Conservation (phyloP, 2,113 vertebrate species). For the Onychorhynchus coronatus region DNA sequence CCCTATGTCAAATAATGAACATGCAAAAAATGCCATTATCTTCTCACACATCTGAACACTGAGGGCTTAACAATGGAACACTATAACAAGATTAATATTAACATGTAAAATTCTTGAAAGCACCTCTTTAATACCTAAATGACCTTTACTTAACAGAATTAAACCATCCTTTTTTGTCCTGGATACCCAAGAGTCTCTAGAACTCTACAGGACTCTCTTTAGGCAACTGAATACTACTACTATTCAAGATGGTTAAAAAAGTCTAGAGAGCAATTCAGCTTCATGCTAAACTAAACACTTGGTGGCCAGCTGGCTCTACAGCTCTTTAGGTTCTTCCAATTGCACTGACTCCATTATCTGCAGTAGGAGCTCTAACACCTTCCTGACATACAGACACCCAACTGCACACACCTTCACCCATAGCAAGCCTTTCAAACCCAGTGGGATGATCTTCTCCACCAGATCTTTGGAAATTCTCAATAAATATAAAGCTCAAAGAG, state of each 20-base stretch:
- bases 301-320: background rate
- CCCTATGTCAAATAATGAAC: background rate
- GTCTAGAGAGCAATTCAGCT: background rate
- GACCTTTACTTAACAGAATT: background rate
- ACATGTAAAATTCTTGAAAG: background rate
- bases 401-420: background rate
- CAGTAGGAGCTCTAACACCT: background rate
- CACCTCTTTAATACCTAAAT: background rate
- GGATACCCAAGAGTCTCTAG: background rate
- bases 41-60: background rate
- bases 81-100: background rate
- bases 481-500: background rate
- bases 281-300: background rate
- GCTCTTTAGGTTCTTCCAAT: background rate
- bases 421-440: background rate
- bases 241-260: background rate
- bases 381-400: background rate
- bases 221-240: background rate
- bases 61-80: background rate
- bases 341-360: accelerated
- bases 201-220: background rate
- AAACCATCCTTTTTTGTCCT: background rate
- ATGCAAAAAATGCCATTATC: background rate
- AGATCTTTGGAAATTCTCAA: background rate
- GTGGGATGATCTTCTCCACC: background rate